Evolutionary conservation across 2,888 invertebrate genomes (phyloP).

Genomic region (Anodontia alba): DNA sequence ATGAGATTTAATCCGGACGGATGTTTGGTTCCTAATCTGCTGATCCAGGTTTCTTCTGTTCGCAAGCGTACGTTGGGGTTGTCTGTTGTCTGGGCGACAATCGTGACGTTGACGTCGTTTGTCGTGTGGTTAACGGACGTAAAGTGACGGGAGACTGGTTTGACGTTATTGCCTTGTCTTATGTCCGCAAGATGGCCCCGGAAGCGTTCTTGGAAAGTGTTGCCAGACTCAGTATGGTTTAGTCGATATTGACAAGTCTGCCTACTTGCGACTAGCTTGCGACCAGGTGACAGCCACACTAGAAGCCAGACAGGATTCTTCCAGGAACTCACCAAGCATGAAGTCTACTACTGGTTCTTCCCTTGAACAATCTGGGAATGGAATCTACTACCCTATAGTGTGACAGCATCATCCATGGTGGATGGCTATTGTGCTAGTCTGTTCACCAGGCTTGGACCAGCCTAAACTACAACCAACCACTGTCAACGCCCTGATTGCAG

Average conservation of each 20-base stretch:
- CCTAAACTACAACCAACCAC: neutral
- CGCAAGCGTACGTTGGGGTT: too few species aligned
- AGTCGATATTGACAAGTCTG: neutral
- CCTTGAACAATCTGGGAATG: constrained; percentile 17
- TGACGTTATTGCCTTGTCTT: too few species aligned
- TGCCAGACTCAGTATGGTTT: neutral
- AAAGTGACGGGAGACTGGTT: too few species aligned
- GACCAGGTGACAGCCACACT: constrained; percentile 6
- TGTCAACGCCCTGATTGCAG: neutral
- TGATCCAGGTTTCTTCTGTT: too few species aligned
- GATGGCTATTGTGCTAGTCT: constrained; percentile 2
- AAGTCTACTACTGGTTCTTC: constrained; percentile 9
- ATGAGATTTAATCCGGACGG: too few species aligned
- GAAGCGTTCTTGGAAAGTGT: too few species aligned
- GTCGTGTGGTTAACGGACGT: too few species aligned
- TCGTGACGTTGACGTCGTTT: too few species aligned
- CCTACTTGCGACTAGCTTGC: neutral
- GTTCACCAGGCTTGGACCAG: neutral
- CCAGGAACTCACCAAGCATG: neutral
- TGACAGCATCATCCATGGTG: neutral
- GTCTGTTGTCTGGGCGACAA: too few species aligned
- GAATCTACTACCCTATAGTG: neutral
- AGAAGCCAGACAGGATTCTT: constrained; percentile 2
- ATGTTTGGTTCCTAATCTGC: too few species aligned
- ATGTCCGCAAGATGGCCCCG: too few species aligned